A percentile compares a stretch with the other conserved stretches of the same genome.
phyloP scores from a whole-genome alignment of 2,797 vertebrate genomes.

The Scyliorhinus canicula region DNA sequence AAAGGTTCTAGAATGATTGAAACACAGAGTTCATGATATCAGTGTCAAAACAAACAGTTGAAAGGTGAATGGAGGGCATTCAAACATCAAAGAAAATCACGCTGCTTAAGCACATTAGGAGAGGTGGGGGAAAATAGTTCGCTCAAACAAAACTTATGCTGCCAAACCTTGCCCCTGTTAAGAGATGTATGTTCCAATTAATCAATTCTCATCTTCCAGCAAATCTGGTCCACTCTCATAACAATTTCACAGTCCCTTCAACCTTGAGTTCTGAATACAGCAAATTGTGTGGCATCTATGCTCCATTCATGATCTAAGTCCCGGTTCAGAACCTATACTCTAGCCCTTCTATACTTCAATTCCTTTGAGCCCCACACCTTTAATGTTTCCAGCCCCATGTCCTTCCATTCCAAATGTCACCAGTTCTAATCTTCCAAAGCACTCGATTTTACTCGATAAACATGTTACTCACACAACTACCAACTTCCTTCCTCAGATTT shows the following conservation, averaged over 20 bases:
- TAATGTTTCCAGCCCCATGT: not conserved
- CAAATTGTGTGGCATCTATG: not conserved
- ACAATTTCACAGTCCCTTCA: not conserved
- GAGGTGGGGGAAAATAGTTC: not conserved
- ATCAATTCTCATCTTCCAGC: not conserved
- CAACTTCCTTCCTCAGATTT: not conserved
- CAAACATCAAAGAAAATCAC: not conserved
- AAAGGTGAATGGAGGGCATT: not conserved
- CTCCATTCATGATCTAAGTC: not conserved
- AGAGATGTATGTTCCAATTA: not conserved
- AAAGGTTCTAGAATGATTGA: not conserved
- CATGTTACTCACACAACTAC: not conserved
- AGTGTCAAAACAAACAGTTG: not conserved
- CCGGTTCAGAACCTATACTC: not conserved
- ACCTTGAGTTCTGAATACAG: not conserved
- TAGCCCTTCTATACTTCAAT: not conserved
- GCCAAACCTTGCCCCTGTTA: not conserved
- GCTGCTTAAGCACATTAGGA: not conserved
- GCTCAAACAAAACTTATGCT: not conserved
- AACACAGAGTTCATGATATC: not conserved
- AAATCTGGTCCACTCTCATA: not conserved
- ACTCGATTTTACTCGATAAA: not conserved
- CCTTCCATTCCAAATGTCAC: not conserved
- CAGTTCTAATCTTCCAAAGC: not conserved
- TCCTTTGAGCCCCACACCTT: not conserved